Base-by-base conservation (phyloP, 2,113 vertebrate genomes). In the Strix aluco region DNA sequence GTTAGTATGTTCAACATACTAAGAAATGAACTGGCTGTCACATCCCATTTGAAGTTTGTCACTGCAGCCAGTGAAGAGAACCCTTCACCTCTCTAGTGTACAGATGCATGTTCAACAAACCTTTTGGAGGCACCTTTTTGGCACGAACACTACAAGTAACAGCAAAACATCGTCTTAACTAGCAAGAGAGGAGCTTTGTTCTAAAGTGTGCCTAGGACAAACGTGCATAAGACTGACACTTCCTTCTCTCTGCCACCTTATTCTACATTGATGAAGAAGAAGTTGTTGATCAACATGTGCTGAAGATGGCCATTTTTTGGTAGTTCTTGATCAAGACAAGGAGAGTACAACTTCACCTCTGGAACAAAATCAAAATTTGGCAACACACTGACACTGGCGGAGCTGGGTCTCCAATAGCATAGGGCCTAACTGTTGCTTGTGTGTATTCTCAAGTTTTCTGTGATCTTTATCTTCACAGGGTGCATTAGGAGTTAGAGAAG, bases 21-120 rank as follows among this genome's bases (percentile, higher is more conserved):
- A 36, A 93, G 46, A 88, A 80, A 66, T 13, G 10, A 92, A n/a
- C 74, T 86, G n/a, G 47, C 32, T 91, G 32, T 34, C 49, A 81
- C 46, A 29, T 63, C 49, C 75, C n/a, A 29, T 86, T 42, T 88
- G 38, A 81, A 77, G 40, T 81, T 93, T 42, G 52, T 90, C 78
- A 95, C 74, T 51, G 74, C 81, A 95, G 63, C 51, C 81, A 94
- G 66, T 93, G 97, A 77, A 97, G 77, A 93, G 62, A 95, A 67
- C 49, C 40, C 65, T 96, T 96, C 79, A 89, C 69, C 72, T 95
- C 90, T 82, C 51, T 92, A 96, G 87, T 88, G 77, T 85, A 88
- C 87, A 93, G 62, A 86, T 86, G 81, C 86, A 86, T 84, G 30
- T 93, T 96, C 81, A 91, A 70, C 62, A 38, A 27, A 32, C 25